These are phyloP conservation scores for Rhodeus uyekii DNA, from an alignment of 2,797 vertebrate species.

Conservation along the genomic window DNA sequence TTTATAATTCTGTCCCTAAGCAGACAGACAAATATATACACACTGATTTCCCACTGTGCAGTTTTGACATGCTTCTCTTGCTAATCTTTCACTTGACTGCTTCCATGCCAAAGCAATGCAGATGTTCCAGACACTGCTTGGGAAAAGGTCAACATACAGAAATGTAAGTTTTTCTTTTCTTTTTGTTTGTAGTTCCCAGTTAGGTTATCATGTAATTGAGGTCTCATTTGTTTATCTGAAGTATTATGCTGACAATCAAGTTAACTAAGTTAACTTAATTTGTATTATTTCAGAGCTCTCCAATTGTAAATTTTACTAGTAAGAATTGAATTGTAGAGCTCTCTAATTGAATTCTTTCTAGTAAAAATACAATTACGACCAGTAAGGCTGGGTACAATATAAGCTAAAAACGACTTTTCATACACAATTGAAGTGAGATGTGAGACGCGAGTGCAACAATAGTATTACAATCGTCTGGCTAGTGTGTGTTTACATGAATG, in stretches of 20 bases:
- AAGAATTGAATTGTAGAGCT: no score
- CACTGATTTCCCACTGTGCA: conserved; percentile 26
- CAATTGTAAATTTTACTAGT: no score
- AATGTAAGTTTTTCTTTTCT: not conserved
- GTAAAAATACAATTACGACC: no score
- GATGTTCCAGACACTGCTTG: not conserved
- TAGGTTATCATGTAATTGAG: not conserved
- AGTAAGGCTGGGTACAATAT: no score
- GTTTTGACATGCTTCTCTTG: conserved; percentile 29
- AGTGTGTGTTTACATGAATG: no score
- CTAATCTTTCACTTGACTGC: not conserved
- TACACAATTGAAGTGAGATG: no score
- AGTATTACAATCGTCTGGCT: no score
- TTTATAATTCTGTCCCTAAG: conserved; percentile 27
- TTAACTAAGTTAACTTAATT: no score
- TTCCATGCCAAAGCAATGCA: not conserved
- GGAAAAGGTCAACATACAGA: not conserved
- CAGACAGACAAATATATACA: conserved; percentile 34
- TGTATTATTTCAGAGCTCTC: no score
- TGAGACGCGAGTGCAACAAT: no score
- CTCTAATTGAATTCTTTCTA: no score
- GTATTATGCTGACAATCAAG: not conserved
- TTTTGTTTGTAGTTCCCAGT: not conserved
- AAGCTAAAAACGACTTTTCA: no score
- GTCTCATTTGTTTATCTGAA: not conserved